A percentile compares a stretch with the other conserved stretches of the same genome.
phyloP scores from a whole-genome alignment of 1,140 invertebrate species.

The Zaprionus kolodkinae region DNA sequence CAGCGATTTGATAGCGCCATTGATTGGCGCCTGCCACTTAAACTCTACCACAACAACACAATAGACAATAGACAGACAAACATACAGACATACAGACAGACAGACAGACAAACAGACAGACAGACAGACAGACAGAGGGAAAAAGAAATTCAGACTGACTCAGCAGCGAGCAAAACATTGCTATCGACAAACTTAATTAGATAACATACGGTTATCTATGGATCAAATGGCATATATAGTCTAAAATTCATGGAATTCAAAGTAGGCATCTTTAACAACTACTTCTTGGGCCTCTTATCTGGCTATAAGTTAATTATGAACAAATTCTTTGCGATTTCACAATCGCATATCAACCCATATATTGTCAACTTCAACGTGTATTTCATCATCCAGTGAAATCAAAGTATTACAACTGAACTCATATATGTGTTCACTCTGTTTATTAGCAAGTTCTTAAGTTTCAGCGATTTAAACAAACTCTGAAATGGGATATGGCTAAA shows the following conservation, averaged over 20 bases:
- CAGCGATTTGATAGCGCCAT: conserved; percentile 52
- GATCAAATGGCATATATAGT: conserved; percentile 21
- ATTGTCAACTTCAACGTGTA: neutral
- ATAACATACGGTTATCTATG: conserved; percentile 6
- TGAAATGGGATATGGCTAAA: neutral
- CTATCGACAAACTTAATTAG: conserved; percentile 22
- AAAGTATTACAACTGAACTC: conserved; percentile 9
- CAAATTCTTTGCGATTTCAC: conserved; percentile 19
- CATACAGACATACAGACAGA: neutral
- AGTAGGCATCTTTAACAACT: neutral
- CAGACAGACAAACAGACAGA: conserved; percentile 5
- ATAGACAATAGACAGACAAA: conserved; percentile 2
- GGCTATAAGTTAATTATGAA: conserved; percentile 32
- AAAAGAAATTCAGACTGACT: conserved; percentile 18
- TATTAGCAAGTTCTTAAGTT: neutral
- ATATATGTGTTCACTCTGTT: conserved; percentile 13
- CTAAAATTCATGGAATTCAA: conserved; percentile 5
- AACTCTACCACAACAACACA: neutral
- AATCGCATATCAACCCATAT: neutral
- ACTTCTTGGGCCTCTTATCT: conserved; percentile 19
- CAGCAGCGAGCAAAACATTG: conserved; percentile 16
- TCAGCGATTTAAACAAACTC: neutral
- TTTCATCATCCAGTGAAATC: conserved; percentile 37
- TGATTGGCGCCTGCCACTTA: conserved; percentile 56
- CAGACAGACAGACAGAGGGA: neutral